These are phyloP conservation scores for Lacerta agilis DNA, from an alignment of 2,797 vertebrate species.

Conservation along the genomic window DNA sequence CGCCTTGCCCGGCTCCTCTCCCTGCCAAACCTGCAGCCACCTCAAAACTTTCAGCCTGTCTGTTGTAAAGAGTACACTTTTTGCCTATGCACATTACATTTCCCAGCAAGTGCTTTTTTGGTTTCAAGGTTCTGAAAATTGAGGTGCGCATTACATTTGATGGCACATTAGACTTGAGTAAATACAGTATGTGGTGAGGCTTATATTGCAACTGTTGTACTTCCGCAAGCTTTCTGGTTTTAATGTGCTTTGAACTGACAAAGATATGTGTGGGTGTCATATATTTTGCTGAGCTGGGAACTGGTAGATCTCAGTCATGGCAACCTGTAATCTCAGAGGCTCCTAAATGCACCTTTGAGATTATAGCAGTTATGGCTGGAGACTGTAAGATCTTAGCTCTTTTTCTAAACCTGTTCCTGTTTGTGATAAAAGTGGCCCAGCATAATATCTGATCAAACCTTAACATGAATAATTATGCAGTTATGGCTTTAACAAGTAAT, in stretches of 20 bases:
- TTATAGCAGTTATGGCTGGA: background rate
- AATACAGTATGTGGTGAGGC: background rate
- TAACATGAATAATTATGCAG: background rate
- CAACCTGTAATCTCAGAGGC: conserved; percentile 3
- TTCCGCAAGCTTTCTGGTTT: background rate
- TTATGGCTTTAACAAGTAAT: background rate
- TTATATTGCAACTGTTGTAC: background rate
- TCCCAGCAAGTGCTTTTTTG: too few species aligned
- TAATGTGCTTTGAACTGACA: background rate
- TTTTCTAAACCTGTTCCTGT: background rate
- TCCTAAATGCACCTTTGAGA: background rate
- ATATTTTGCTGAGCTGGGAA: conserved; percentile 4
- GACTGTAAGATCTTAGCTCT: background rate
- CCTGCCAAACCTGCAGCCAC: too few species aligned
- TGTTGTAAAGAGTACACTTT: too few species aligned
- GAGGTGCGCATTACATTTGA: too few species aligned
- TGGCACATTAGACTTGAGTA: too few species aligned
- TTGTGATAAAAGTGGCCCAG: background rate
- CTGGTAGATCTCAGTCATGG: background rate
- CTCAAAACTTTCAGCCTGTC: too few species aligned
- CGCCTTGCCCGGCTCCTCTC: too few species aligned
- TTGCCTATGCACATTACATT: too few species aligned
- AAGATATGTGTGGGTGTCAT: background rate
- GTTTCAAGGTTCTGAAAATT: too few species aligned
- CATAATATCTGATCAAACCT: background rate